These are phyloP conservation scores for Cyclina sinensis DNA, from an alignment of 1,140 invertebrate species.

Conservation along the genomic window DNA sequence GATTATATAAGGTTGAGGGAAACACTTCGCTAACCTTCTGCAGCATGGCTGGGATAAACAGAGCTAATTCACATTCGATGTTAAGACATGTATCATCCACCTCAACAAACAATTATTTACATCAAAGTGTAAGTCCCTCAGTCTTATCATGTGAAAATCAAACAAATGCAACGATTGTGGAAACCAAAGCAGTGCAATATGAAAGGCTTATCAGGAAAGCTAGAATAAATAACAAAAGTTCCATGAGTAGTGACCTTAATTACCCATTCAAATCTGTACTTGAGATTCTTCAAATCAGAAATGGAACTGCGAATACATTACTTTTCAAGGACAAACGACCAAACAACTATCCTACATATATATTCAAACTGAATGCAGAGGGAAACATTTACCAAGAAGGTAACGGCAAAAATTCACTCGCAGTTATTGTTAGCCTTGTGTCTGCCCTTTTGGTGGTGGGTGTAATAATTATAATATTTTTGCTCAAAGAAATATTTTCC, in stretches of 20 bases:
- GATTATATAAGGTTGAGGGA: background rate
- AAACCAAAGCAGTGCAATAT: too few species aligned
- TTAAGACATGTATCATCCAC: too few species aligned
- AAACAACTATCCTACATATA: background rate
- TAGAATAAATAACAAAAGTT: background rate
- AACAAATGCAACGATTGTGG: background rate
- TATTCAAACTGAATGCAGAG: background rate
- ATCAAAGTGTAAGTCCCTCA: background rate
- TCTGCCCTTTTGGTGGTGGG: conserved; percentile 22
- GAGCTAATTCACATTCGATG: too few species aligned
- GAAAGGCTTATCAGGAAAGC: too few species aligned
- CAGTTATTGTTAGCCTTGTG: conserved; percentile 21
- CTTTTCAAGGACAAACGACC: background rate
- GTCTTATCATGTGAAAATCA: background rate
- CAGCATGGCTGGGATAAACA: background rate
- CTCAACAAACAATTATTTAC: too few species aligned
- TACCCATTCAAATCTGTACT: conserved; percentile 12
- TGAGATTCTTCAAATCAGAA: conserved; percentile 12
- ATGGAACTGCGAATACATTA: background rate
- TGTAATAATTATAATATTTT: conserved; percentile 24
- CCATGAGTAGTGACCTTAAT: background rate
- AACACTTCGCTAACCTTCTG: background rate
- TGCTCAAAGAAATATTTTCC: conserved; percentile 41
- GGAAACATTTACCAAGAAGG: background rate
- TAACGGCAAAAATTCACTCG: conserved; percentile 30